These are phyloP conservation scores for Spodoptera litura DNA, from an alignment of 1,140 invertebrate genomes.

Conservation along the genomic window DNA sequence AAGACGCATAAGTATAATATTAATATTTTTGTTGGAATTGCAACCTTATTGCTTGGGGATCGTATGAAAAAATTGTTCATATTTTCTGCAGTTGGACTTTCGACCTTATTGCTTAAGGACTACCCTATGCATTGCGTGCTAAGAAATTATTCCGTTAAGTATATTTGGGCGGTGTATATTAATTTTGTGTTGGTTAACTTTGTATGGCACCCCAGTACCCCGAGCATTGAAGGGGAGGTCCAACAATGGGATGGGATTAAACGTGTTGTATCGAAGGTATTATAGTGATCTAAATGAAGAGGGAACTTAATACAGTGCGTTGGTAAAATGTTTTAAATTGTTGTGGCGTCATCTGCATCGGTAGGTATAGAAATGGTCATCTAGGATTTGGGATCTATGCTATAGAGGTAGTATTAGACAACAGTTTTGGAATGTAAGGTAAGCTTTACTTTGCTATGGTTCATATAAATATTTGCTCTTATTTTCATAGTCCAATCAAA, in stretches of 20 bases:
- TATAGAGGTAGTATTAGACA: too few species aligned
- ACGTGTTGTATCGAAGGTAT: slow-evolving; percentile 77
- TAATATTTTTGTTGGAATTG: too few species aligned
- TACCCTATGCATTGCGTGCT: slow-evolving; percentile 7
- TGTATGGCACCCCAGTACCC: slow-evolving; percentile 56
- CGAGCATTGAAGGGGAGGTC: slow-evolving; percentile 57
- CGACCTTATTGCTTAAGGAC: slow-evolving; percentile 55
- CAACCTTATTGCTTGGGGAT: too few species aligned
- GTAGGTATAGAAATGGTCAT: too few species aligned
- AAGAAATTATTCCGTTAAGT: slow-evolving; percentile 75
- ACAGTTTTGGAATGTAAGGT: too few species aligned
- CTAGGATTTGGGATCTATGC: too few species aligned
- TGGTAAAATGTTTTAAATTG: slow-evolving; percentile 37
- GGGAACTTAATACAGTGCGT: slow-evolving; percentile 44
- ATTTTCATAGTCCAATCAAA: too few species aligned
- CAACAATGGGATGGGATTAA: slow-evolving; percentile 82
- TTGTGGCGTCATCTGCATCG: background rate
- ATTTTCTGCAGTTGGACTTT: slow-evolving; percentile 44
- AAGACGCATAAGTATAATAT: slow-evolving; percentile 50
- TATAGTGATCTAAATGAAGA: slow-evolving; percentile 70
- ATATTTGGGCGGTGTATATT: slow-evolving; percentile 81
- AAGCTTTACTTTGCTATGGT: too few species aligned
- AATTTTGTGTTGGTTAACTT: slow-evolving; percentile 78
- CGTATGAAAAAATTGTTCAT: slow-evolving; percentile 64
- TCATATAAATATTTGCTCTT: too few species aligned